Percentiles rank a stretch among this genome's conserved stretches.
Conservation (phyloP, 2,888 invertebrate genomes). For the Epinotia nisella region DNA sequence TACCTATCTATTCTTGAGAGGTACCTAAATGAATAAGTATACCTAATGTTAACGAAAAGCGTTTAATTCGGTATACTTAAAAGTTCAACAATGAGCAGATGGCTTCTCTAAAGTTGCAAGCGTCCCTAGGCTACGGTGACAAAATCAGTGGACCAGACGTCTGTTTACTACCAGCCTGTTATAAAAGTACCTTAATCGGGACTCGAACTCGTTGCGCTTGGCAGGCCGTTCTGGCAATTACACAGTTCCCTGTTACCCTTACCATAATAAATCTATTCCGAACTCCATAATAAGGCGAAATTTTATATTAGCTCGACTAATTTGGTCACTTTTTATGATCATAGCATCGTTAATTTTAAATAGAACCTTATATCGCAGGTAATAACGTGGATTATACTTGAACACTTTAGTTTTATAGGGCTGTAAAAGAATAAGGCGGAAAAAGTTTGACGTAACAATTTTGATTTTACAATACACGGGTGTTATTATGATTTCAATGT, state of each 20-base stretch:
- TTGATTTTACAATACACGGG: conserved; percentile 32
- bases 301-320: conserved; percentile 42
- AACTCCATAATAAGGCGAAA: conserved; percentile 42
- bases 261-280: conserved; percentile 41
- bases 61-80: neutral
- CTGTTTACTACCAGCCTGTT: neutral
- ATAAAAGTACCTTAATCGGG: conserved; percentile 4
- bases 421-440: conserved; percentile 36
- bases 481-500: conserved; percentile 24
- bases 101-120: no score
- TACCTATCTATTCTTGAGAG: neutral
- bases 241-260: neutral
- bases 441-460: conserved; percentile 36
- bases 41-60: neutral
- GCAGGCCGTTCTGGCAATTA: conserved; percentile 37
- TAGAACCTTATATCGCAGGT: conserved; percentile 3
- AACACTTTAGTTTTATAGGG: conserved; percentile 41
- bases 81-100: neutral
- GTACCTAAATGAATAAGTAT: neutral
- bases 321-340: conserved; percentile 44
- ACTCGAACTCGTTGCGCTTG: conserved; percentile 35
- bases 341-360: conserved; percentile 36
- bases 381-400: conserved; percentile 35
- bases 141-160: neutral
- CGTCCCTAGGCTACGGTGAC: neutral